Evolutionary conservation across 1,140 invertebrate genomes (phyloP), one percentile per base, ranked within the genome.

Genomic region (Holotrichia oblita): DNA sequence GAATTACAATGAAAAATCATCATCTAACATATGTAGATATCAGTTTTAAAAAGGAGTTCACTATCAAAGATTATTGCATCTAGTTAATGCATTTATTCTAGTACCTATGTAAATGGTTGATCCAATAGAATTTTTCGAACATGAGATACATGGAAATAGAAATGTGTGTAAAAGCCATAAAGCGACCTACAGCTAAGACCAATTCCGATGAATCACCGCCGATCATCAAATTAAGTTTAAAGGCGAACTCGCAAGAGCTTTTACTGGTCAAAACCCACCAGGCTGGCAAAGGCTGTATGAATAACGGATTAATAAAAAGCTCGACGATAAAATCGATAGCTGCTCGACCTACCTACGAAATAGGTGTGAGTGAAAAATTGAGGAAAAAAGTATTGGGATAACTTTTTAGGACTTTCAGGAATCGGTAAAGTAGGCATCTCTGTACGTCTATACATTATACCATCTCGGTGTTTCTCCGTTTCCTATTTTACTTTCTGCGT

Each of bases 161-260:
- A n/a, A n/a, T n/a, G n/a, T n/a, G n/a, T n/a, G n/a, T n/a, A n/a
- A 40, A 75, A 64, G 78, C 78, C 77, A 79, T 79, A 76, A 81
- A 77, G 73, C 76, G 61, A 20, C 40, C 73, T 72, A 48, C 44
- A 8, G 44, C n/a, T n/a, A 48, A 48, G 44, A 0, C 44, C 78
- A 79, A 77, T 73, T 10, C 79, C 81, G 79, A 81, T 81, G 81
- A 80, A 81, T 81, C 79, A 81, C 81, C 76, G 73, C 76, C 12
- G 73, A 77, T 81, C 80, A 81, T 81, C 77, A 80, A 81, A 80
- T 81, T 81, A 81, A 81, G 77, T 77, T 78, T 81, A 79, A 81
- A 81, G 79, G 80, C 78, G 59, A 76, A 44, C 40, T 34, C 59
- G 76, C 8, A 3, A 78, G 79, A 79, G 76, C 78, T 79, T 81